These are phyloP conservation scores for Anoplopoma fimbria DNA, from an alignment of 2,113 vertebrate species.

Conservation along the genomic window DNA sequence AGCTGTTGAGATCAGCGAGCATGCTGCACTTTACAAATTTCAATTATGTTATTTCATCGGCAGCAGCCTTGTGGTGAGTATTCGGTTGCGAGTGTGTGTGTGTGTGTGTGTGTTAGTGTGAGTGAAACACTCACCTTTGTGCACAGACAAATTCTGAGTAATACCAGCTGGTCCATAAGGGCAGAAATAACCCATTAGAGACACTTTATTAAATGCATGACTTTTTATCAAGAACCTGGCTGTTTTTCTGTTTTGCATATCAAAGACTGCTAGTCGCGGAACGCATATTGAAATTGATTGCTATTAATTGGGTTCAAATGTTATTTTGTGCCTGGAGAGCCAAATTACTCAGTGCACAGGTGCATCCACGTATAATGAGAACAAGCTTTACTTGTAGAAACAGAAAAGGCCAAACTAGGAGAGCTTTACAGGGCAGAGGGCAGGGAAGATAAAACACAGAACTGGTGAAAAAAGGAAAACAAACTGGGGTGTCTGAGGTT, in stretches of 20 bases:
- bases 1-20: conserved; percentile 26
- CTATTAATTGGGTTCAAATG: conserved; percentile 25
- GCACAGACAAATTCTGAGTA: background rate
- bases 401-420: background rate
- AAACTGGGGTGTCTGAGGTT: background rate
- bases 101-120: background rate
- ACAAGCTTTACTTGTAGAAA: background rate
- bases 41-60: conserved; percentile 50
- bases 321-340: background rate
- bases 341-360: background rate
- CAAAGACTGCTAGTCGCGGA: background rate
- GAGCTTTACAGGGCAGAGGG: background rate
- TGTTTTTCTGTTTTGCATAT: background rate
- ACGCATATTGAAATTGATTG: conserved; percentile 40
- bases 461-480: background rate
- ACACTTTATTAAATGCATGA: conserved; percentile 25
- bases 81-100: background rate
- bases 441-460: background rate
- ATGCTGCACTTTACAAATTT: conserved; percentile 33
- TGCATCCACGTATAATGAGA: background rate
- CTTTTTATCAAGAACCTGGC: background rate
- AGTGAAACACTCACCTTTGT: conserved; percentile 13
- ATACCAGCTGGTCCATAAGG: background rate
- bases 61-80: background rate
- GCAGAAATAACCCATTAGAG: conserved; percentile 9